These are phyloP conservation scores for Ophiodon elongatus DNA, from an alignment of 2,113 vertebrate genomes.

Conservation along the genomic window DNA sequence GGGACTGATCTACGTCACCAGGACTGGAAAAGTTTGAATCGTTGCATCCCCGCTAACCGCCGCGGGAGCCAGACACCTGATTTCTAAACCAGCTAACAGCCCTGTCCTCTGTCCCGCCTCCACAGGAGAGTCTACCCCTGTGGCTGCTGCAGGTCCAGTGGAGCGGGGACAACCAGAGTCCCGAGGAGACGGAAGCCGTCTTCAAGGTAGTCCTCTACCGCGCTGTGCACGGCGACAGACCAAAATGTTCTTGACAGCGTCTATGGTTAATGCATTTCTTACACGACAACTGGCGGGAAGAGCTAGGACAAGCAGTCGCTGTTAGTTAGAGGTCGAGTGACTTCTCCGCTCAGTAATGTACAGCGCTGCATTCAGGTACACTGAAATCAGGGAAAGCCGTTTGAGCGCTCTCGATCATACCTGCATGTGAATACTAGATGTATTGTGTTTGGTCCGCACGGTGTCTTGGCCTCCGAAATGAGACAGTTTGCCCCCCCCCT, in stretches of 20 bases:
- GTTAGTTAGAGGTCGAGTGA: not conserved
- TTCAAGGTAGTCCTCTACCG: slow-evolving; percentile 87
- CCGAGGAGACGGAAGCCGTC: slow-evolving; percentile 87
- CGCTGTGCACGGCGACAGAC: too few relatives aligned
- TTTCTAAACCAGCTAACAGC: not conserved
- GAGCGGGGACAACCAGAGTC: slow-evolving; percentile 83
- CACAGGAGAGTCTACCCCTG: slow-evolving; percentile 88
- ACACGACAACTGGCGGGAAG: not conserved
- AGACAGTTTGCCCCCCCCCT: slow-evolving; percentile 13
- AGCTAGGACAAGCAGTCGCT: too few relatives aligned
- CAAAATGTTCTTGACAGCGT: too few relatives aligned
- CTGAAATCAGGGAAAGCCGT: not conserved
- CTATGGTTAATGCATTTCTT: too few relatives aligned
- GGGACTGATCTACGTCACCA: too few relatives aligned
- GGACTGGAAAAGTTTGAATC: not conserved
- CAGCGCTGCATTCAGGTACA: not conserved
- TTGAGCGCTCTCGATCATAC: not conserved
- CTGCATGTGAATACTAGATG: not conserved
- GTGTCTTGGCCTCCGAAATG: slow-evolving; percentile 28
- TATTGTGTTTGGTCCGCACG: not conserved
- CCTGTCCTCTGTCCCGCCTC: not conserved
- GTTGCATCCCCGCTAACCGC: not conserved
- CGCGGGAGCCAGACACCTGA: not conserved
- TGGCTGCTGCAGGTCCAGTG: slow-evolving; percentile 92
- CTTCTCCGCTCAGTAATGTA: not conserved